Evolutionary conservation across 2,113 vertebrate genomes (phyloP).

Genomic region (Turdus rufiventris): DNA sequence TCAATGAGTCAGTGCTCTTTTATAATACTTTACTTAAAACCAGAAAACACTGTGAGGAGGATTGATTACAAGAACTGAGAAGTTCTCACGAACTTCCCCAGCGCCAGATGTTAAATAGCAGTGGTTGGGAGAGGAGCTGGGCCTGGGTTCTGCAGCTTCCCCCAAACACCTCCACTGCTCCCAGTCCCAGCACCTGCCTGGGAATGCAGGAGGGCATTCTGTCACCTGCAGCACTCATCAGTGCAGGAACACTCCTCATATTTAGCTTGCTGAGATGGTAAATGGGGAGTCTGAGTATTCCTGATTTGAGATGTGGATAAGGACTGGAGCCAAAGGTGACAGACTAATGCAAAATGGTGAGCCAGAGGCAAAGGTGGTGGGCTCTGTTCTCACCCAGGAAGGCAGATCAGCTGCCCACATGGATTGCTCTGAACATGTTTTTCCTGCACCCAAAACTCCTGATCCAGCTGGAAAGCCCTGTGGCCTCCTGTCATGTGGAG

Average conservation of each 20-base stretch:
- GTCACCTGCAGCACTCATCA: not conserved
- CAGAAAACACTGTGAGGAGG: not conserved
- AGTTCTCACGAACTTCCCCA: not conserved
- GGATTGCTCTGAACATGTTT: not conserved
- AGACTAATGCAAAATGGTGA: not conserved
- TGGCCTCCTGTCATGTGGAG: not conserved
- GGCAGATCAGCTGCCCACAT: not conserved
- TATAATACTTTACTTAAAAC: not conserved
- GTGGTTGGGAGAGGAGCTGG: rapidly evolving
- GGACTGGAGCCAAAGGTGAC: not conserved
- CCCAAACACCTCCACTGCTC: not conserved
- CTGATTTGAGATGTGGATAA: rapidly evolving
- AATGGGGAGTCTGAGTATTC: not conserved
- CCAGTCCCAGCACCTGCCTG: not conserved
- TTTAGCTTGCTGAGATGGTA: not conserved
- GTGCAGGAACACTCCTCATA: not conserved
- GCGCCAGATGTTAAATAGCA: not conserved
- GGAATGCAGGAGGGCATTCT: not conserved
- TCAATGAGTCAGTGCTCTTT: not conserved
- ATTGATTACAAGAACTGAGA: not conserved
- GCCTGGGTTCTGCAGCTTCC: not conserved
- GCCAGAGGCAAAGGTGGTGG: not conserved
- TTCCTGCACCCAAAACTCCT: not conserved
- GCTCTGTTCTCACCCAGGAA: not conserved
- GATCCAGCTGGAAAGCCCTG: not conserved